A percentile compares a stretch with the other conserved stretches of the same genome.
These are phyloP conservation scores for Sycophila texana DNA, from an alignment of 2,888 invertebrate species.

Conservation along the genomic window DNA sequence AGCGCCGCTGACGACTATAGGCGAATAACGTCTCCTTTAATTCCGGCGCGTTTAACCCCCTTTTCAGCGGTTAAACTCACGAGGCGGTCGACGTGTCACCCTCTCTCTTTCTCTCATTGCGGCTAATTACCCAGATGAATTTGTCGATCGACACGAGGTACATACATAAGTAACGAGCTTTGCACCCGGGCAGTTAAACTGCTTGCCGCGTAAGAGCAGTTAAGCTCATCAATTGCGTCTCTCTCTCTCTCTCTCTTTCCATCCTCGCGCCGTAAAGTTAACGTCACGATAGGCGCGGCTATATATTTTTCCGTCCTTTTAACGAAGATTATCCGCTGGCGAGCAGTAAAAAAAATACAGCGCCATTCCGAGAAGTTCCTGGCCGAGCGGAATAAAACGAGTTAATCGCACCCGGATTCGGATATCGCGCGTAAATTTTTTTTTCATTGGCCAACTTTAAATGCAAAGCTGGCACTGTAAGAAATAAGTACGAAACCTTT, in stretches of 20 bases:
- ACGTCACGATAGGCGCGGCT: slow-evolving; percentile 25
- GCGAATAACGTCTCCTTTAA: slow-evolving; percentile 45
- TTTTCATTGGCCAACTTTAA: background rate
- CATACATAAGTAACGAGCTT: slow-evolving; percentile 34
- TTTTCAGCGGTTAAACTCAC: slow-evolving; percentile 39
- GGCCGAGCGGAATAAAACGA: background rate
- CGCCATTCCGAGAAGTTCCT: slow-evolving; percentile 2
- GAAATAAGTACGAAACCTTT: too few species aligned
- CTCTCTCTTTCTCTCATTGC: background rate
- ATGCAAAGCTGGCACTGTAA: too few species aligned
- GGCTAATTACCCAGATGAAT: slow-evolving; percentile 68
- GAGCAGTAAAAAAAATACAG: slow-evolving; percentile 26
- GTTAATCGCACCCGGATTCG: background rate
- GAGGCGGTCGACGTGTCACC: slow-evolving; percentile 18
- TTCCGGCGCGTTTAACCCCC: slow-evolving; percentile 29
- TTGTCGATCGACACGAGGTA: slow-evolving; percentile 53
- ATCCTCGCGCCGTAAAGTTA: slow-evolving; percentile 35
- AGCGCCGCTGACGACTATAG: slow-evolving; percentile 9
- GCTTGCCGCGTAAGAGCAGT: slow-evolving; percentile 22
- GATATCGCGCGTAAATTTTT: background rate
- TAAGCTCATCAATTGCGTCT: slow-evolving; percentile 28
- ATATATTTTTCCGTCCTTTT: slow-evolving; percentile 30
- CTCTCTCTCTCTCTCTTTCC: background rate
- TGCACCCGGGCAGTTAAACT: slow-evolving; percentile 5
- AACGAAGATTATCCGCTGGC: slow-evolving; percentile 41